Evolutionary conservation across 1,140 invertebrate species (phyloP).

Genomic region (Heliconius melpomene): DNA sequence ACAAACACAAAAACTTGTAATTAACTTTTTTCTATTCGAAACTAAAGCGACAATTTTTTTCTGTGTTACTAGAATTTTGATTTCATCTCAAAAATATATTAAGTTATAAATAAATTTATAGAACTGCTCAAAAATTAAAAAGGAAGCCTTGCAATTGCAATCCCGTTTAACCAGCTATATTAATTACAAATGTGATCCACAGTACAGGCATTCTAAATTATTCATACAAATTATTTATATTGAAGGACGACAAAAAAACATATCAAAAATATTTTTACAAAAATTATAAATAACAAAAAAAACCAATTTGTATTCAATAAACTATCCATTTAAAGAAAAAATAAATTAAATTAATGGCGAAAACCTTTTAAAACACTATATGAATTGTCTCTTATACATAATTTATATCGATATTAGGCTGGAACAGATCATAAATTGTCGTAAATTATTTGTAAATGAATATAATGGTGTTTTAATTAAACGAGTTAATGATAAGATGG

Average conservation of each 20-base stretch:
- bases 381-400: neutral
- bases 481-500: slow-evolving; percentile 43
- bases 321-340: neutral
- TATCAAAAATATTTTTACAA: neutral
- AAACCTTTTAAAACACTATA: slow-evolving; percentile 1
- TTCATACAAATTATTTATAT: neutral
- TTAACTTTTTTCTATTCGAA: too few species aligned
- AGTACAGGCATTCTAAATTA: neutral
- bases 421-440: slow-evolving; percentile 15
- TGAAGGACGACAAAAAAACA: neutral
- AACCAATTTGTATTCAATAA: neutral
- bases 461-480: slow-evolving; percentile 45
- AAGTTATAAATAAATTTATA: neutral
- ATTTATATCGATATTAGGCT: neutral
- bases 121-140: neutral
- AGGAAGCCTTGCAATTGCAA: neutral
- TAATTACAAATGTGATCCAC: neutral
- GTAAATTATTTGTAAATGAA: slow-evolving; percentile 35
- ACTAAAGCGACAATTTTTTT: too few species aligned
- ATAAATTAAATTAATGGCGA: neutral
- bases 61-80: too few species aligned
- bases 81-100: neutral
- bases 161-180: neutral
- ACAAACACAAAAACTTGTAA: too few species aligned
- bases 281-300: neutral